Base-by-base conservation (phyloP, 2,113 vertebrate genomes). In the Myiagra hebetior region DNA sequence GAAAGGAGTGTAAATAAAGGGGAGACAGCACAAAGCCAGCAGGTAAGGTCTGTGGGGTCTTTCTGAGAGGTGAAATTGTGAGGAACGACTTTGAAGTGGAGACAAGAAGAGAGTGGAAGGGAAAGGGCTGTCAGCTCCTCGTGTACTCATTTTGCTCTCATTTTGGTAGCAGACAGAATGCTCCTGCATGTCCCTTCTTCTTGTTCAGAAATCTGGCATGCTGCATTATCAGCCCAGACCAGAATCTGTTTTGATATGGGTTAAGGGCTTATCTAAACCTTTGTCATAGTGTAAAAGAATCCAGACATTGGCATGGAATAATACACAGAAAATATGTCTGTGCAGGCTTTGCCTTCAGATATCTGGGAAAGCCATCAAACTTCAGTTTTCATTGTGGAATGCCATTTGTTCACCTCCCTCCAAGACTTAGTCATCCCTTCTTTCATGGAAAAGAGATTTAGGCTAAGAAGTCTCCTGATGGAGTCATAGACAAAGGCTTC, bases 331-430 rank as follows among this genome's bases (percentile, higher is more conserved):
- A 78, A 69, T 44, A 41, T 1, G 5, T 74, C 83, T 60, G 15
- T 74, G 41, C 50, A 88, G 68, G 24, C 24, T 93, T 93, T 84
- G 53, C 7, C 56, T 93, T 37, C 39, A 42, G 20, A 0, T 84
- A 22, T 72, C 90, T 96, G 92, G 64, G 82, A 78, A 94, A 86
- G n/a, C 17, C 68, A 92, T 93, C 80, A 95, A 56, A 56, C 60
- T 86, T 77, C 35, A n/a, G 17, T 89, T 94, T 94, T 85, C 60
- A 56, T 60, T 44, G 30, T 41, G 59, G 19, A 88, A 80, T 52
- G 44, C 6, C 33, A 72, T 86, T 76, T 85, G 13, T 77, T 94
- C 42, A 59, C 27, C 31, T 85, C 14, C 12, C 3, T 74, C 35
- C 88, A 81, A 86, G 89, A 70, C 18, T 56, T 6, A 84, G n/a